Conservation (phyloP, 92 coral and sea anemone genomes). For the Porites evermanni region DNA sequence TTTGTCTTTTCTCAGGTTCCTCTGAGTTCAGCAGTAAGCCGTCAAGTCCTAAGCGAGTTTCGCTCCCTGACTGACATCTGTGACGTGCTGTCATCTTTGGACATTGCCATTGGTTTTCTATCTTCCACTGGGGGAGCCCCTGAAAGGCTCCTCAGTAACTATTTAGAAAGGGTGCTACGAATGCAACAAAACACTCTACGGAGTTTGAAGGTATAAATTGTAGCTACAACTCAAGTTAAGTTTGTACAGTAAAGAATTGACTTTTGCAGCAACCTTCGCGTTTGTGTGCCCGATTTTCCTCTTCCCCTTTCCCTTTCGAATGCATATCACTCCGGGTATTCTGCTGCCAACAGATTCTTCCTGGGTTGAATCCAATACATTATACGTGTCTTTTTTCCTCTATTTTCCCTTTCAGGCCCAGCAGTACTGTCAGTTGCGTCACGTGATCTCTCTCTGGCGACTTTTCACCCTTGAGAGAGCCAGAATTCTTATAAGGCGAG, state of each 20-base stretch:
- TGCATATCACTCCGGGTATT: too few species aligned
- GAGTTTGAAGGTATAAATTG: slow-evolving; percentile 65
- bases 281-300: too few species aligned
- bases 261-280: too few species aligned
- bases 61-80: slow-evolving; percentile 74
- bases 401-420: slow-evolving; percentile 62
- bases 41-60: slow-evolving; percentile 53
- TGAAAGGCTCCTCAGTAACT: slow-evolving; percentile 60
- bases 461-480: slow-evolving; percentile 82
- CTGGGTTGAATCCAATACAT: background rate
- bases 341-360: background rate
- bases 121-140: slow-evolving; percentile 79
- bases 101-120: slow-evolving; percentile 85
- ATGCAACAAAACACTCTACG: slow-evolving; percentile 76
- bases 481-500: slow-evolving; percentile 54
- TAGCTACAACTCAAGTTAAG: background rate
- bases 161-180: slow-evolving; percentile 68
- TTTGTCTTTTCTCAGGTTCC: slow-evolving; percentile 37
- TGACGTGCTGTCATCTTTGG: slow-evolving; percentile 77
- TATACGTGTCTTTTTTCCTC: background rate
- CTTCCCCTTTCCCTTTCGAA: too few species aligned
- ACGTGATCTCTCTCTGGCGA: slow-evolving; percentile 79
- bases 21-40: slow-evolving; percentile 49
- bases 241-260: background rate
- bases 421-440: slow-evolving; percentile 74